Conservation (phyloP, 2,113 vertebrate species). For the Pomatostomus ruficeps region DNA sequence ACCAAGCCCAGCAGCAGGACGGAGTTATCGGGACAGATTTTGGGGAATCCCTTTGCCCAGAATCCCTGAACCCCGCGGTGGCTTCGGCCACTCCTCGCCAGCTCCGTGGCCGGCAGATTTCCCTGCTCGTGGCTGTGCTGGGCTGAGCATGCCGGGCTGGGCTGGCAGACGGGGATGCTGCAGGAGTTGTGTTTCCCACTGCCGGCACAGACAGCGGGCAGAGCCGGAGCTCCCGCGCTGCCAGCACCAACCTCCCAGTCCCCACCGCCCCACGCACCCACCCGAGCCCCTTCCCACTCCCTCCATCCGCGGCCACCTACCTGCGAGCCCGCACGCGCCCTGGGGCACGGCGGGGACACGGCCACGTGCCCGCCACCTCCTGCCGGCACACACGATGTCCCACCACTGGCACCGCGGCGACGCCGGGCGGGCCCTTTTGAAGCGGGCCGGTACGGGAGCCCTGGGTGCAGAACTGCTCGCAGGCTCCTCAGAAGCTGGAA, state of each 20-base stretch:
- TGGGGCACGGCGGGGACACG: not conserved
- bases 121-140: rapidly evolving
- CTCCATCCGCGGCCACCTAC: not conserved
- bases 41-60: not conserved
- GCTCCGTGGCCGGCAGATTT: rapidly evolving
- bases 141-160: not conserved
- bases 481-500: constrained; percentile 68
- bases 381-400: constrained; percentile 1
- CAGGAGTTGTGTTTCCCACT: rapidly evolving
- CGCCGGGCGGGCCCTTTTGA: constrained; percentile 51
- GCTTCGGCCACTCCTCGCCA: not conserved
- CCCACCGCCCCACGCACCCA: rapidly evolving
- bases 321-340: not conserved
- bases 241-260: not conserved
- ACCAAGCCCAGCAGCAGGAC: not conserved
- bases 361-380: not conserved
- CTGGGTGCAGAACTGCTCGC: constrained; percentile 48
- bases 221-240: not conserved
- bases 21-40: not conserved
- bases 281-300: rapidly evolving
- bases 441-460: constrained; percentile 46
- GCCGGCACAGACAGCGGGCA: not conserved
- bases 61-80: rapidly evolving
- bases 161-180: not conserved
- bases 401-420: not conserved